Evolutionary conservation across 2,797 vertebrate species (phyloP).

Genomic region (Sardinella longiceps): DNA sequence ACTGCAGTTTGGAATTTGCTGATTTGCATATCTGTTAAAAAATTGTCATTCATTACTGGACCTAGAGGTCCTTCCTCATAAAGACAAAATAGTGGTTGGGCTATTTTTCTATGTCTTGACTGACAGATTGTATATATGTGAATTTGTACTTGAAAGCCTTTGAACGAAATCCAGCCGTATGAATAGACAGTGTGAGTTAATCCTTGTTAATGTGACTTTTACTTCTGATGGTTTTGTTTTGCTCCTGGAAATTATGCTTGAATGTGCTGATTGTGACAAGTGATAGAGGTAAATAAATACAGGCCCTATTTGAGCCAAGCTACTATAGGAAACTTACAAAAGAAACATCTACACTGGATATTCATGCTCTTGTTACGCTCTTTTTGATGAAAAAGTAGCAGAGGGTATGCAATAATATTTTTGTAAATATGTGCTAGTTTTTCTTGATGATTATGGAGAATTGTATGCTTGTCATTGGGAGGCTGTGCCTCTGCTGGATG

Average conservation of each 20-base stretch:
- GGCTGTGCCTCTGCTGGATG: constrained; percentile 1
- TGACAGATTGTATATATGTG: constrained; percentile 15
- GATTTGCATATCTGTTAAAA: not conserved
- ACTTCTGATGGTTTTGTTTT: not conserved
- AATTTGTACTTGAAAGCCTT: constrained; percentile 16
- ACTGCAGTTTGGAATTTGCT: not conserved
- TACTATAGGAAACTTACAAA: not conserved
- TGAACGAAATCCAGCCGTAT: not conserved
- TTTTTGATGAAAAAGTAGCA: constrained; percentile 9
- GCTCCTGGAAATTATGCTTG: constrained; percentile 14
- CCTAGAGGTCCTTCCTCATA: not conserved
- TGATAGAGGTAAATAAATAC: not conserved
- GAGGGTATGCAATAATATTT: constrained; percentile 13
- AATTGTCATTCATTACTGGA: not conserved
- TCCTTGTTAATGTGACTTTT: constrained; percentile 17
- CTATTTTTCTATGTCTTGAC: constrained; percentile 16
- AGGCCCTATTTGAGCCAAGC: not conserved
- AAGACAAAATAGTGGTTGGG: constrained; percentile 15
- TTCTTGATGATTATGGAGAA: not conserved
- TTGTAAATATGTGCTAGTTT: constrained; percentile 10
- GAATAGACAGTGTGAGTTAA: not conserved
- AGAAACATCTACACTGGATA: not conserved
- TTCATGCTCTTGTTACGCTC: not conserved
- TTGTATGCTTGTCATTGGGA: not conserved
- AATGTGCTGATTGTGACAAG: not conserved